phyloP scores from a whole-genome alignment of 2,113 vertebrate species.

The Rhynchopsitta pachyrhyncha region DNA sequence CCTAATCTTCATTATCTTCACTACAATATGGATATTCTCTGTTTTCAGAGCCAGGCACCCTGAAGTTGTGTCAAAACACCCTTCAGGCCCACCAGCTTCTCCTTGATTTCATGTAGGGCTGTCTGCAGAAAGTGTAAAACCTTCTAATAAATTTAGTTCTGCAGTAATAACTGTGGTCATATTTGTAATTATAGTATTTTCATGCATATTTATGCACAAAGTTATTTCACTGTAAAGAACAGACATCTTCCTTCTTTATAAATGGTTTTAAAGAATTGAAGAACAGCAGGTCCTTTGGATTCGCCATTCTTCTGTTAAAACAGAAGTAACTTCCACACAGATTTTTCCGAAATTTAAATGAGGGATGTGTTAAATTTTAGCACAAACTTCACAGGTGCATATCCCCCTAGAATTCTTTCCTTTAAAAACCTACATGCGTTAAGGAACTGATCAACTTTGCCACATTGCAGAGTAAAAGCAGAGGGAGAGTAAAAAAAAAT shows the following conservation, averaged over 20 bases:
- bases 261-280: not conserved
- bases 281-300: not conserved
- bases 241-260: not conserved
- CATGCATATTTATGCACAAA: fast-evolving
- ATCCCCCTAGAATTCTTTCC: not conserved
- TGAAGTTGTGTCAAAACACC: not conserved
- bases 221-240: not conserved
- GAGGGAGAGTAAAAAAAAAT: not conserved
- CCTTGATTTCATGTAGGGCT: not conserved
- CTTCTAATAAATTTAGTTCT: not conserved
- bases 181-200: not conserved
- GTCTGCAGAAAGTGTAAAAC: not conserved
- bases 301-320: not conserved
- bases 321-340: not conserved
- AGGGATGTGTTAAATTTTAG: not conserved
- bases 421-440: fast-evolving
- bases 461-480: not conserved
- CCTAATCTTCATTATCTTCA: not conserved
- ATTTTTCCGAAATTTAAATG: not conserved
- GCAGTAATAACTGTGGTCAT: not conserved
- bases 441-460: not conserved
- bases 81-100: not conserved
- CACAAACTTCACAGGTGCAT: not conserved
- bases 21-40: not conserved
- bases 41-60: not conserved